These are phyloP conservation scores for Nymphalis io DNA, from an alignment of 1,140 invertebrate species.

Conservation along the genomic window DNA sequence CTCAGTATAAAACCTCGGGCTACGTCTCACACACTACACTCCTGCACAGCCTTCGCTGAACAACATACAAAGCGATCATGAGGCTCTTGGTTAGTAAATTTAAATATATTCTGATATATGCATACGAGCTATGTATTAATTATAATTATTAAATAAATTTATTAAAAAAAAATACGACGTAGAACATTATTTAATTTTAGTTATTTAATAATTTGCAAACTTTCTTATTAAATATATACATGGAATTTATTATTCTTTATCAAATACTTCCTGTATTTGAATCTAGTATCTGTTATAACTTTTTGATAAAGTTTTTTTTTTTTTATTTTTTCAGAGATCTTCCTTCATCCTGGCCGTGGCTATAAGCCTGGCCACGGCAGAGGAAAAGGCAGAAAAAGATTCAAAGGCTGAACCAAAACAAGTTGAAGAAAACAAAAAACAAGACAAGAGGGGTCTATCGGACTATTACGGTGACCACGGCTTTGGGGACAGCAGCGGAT, in stretches of 20 bases:
- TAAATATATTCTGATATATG: neutral
- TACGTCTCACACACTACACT: conserved; percentile 55
- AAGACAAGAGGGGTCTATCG: conserved; percentile 85
- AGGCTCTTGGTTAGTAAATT: conserved; percentile 71
- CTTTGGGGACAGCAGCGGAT: conserved; percentile 47
- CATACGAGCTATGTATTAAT: neutral
- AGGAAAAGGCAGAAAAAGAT: conserved; percentile 81
- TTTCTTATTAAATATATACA: conserved; percentile 11
- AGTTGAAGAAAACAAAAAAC: conserved; percentile 81
- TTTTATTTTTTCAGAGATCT: conserved; percentile 65
- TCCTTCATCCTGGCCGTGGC: conserved; percentile 78
- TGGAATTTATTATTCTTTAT: neutral
- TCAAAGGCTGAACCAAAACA: conserved; percentile 75
- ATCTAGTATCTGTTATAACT: neutral
- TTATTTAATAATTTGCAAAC: conserved; percentile 7
- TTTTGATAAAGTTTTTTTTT: neutral
- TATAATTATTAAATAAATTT: conserved; percentile 28
- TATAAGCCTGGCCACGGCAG: conserved; percentile 78
- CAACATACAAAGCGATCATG: conserved; percentile 72
- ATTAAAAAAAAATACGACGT: conserved; percentile 21
- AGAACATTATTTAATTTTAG: conserved; percentile 15
- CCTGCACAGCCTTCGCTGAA: conserved; percentile 72
- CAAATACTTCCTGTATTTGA: neutral
- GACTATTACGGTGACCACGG: conserved; percentile 78
- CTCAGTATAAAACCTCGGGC: conserved; percentile 68